phyloP scores from a whole-genome alignment of 2,888 invertebrate species.

The Tridacna crocea region DNA sequence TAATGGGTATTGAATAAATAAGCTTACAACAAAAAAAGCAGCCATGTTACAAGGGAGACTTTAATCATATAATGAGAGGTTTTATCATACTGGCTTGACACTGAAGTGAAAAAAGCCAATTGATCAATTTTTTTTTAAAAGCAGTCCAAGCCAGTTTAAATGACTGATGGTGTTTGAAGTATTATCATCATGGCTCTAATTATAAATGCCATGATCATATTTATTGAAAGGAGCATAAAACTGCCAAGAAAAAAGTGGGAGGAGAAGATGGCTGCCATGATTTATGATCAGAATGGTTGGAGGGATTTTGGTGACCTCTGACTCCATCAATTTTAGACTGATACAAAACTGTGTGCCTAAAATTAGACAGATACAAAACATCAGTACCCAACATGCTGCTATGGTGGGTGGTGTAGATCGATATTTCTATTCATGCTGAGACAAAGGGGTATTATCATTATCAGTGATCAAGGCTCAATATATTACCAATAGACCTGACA shows the following conservation, averaged over 20 bases:
- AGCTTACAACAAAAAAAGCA: no score
- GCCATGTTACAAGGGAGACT: no score
- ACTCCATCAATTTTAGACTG: slow-evolving; percentile 10
- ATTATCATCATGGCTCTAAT: slow-evolving; percentile 23
- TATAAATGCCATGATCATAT: slow-evolving; percentile 19
- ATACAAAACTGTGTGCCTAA: slow-evolving; percentile 18
- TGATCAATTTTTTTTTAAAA: neutral
- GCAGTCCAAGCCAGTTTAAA: neutral
- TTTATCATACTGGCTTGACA: no score
- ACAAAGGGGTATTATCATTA: slow-evolving; percentile 29
- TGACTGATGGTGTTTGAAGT: neutral
- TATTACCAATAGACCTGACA: slow-evolving; percentile 27
- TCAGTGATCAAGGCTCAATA: slow-evolving; percentile 17
- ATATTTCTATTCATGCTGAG: slow-evolving; percentile 23
- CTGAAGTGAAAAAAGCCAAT: neutral
- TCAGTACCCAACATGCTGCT: neutral
- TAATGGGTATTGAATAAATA: no score
- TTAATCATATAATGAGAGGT: no score
- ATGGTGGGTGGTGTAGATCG: slow-evolving; percentile 22
- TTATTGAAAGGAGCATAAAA: slow-evolving; percentile 16
- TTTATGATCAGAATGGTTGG: slow-evolving; percentile 22
- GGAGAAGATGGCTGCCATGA: slow-evolving; percentile 25
- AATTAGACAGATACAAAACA: slow-evolving; percentile 20
- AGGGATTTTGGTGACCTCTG: slow-evolving; percentile 24
- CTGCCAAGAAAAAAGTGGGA: slow-evolving; percentile 26